These are phyloP conservation scores for Smutsia temminckii DNA, from an alignment of 2,797 vertebrate genomes.

Conservation along the genomic window DNA sequence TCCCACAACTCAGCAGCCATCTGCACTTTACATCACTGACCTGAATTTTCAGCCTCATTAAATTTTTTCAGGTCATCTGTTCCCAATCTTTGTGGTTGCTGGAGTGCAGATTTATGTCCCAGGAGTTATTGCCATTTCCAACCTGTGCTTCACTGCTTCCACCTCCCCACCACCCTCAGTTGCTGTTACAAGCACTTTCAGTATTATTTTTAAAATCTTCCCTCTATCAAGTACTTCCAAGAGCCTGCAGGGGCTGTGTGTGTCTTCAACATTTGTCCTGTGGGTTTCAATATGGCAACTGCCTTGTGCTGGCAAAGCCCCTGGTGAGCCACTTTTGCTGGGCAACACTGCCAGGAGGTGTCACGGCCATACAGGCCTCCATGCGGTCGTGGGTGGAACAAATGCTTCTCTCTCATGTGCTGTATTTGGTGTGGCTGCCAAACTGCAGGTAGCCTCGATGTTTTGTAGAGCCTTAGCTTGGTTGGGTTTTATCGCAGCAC, in stretches of 20 bases:
- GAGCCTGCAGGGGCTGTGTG: neutral
- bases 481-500: neutral
- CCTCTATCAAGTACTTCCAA: slow-evolving; percentile 7
- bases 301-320: neutral
- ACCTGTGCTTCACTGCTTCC: neutral
- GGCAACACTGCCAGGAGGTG: neutral
- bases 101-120: slow-evolving; percentile 39
- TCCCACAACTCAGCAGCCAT: neutral
- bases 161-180: slow-evolving; percentile 1
- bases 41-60: slow-evolving; percentile 70
- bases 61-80: slow-evolving; percentile 64
- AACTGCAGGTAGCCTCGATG: neutral
- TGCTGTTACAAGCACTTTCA: slow-evolving; percentile 5
- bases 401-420: neutral
- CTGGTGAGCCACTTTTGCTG: neutral
- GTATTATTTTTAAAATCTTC: slow-evolving; percentile 32
- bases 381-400: neutral
- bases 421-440: neutral
- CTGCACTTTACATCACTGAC: slow-evolving; percentile 55
- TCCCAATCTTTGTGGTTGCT: slow-evolving; percentile 50
- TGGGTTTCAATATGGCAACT: neutral
- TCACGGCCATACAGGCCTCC: neutral
- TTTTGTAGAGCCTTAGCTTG: neutral
- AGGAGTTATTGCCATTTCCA: slow-evolving; percentile 39
- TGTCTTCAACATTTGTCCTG: neutral